phyloP scores from a whole-genome alignment of 2,888 invertebrate species.

The Tenodera sinensis region DNA sequence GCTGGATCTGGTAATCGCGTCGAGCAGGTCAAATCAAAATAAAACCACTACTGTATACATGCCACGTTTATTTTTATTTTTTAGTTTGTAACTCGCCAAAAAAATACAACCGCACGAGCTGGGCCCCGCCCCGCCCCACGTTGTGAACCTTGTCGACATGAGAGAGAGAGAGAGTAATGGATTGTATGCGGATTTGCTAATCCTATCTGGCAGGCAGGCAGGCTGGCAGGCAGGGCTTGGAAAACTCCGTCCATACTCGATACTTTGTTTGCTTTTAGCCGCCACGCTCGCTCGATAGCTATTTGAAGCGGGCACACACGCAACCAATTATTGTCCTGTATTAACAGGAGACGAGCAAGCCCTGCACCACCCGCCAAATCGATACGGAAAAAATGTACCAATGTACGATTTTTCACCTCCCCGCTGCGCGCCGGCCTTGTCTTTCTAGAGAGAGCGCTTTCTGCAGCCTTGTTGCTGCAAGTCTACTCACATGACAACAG shows the following conservation, averaged over 20 bases:
- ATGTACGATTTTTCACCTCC: not conserved
- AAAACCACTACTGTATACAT: not conserved
- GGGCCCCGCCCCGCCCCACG: too few relatives aligned
- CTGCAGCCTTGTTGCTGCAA: too few relatives aligned
- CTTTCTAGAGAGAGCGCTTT: too few relatives aligned
- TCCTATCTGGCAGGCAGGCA: not conserved
- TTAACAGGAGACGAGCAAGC: constrained; percentile 5
- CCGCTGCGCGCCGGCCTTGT: not conserved
- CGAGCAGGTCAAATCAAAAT: not conserved
- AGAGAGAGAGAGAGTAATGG: not conserved
- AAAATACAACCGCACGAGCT: not conserved
- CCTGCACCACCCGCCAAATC: not conserved
- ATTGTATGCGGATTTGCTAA: not conserved
- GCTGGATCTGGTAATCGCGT: not conserved
- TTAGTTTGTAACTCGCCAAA: not conserved
- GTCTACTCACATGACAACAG: too few relatives aligned
- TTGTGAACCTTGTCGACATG: not conserved
- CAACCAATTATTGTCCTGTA: constrained; percentile 13
- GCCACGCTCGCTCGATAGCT: constrained; percentile 8
- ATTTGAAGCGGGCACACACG: constrained; percentile 2
- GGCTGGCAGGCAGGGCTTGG: not conserved
- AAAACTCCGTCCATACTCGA: not conserved
- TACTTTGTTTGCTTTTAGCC: constrained; percentile 6
- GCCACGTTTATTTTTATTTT: not conserved
- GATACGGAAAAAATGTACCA: not conserved